Base-by-base conservation (phyloP, 2,797 vertebrate genomes). In the Phrynocephalus forsythii region DNA sequence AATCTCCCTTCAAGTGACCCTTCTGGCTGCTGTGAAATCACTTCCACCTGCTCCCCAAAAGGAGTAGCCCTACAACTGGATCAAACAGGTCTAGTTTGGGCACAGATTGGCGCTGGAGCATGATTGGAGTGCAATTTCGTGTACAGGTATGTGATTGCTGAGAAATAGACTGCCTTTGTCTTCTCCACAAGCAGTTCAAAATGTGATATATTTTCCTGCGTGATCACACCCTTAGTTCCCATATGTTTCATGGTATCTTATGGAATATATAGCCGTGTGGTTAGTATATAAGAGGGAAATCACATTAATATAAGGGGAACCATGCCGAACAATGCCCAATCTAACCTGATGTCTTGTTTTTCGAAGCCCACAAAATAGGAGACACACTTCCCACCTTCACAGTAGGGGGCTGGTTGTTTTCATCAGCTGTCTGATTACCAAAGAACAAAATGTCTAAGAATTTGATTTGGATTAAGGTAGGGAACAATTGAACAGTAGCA, bases 401-500 rank as follows among this genome's bases (percentile, higher is more conserved):
- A 86, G 83, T 9, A 87, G 90, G 91, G 93, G 91, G 87, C 76
- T 82, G 69, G 48, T 88, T 67, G 89, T 90, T 48, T 92, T 79
- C 15, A 82, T 82, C 9, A 4, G 11, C 72, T 13, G 60, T 13
- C 52, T 88, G 84, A 87, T 84, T 33, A 60, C 24, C 91, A 6
- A 78, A 89, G 48, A 89, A 88, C 13, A 92, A 86, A 91, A 94
- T 85, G 2, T 80, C 86, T 90, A 6, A n/a, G 52, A 75, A 82
- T 66, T 85, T 90, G 48, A 87, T 91, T 91, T 92, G 84, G 86
- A 93, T 69, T 89, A 89, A 79, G 76, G 88, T 90, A 38, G n/a
- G 67, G 60, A 77, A n/a, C 11, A 92, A 67, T 60, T 33, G 90
- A 93, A 89, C 38, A 66, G n/a, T 38, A 79, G 76, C 24, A 33